Percentiles rank a stretch among this genome's conserved stretches.
Evolutionary conservation across 2,888 invertebrate genomes (phyloP).

Genomic region (Aproaerema taeniolella): DNA sequence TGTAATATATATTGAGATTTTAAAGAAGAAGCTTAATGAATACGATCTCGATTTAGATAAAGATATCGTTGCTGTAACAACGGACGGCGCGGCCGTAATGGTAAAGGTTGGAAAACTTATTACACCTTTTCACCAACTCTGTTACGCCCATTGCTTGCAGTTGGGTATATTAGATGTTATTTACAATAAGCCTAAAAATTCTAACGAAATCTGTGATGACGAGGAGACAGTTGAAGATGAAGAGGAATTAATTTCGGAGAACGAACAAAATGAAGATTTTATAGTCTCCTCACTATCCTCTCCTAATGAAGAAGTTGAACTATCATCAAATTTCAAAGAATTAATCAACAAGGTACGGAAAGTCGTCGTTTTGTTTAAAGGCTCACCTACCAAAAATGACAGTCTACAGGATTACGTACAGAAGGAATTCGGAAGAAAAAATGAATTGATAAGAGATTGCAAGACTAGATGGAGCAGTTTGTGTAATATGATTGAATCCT

Average conservation of each 20-base stretch:
- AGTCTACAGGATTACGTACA: background rate
- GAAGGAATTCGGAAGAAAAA: no score
- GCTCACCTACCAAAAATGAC: background rate
- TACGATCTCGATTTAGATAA: slow-evolving; percentile 19
- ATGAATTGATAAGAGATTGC: no score
- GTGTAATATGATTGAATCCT: no score
- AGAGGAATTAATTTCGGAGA: no score
- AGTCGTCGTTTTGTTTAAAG: background rate
- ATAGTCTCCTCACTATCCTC: no score
- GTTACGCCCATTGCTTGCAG: slow-evolving; percentile 23
- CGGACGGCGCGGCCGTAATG: slow-evolving; percentile 31
- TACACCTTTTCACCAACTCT: slow-evolving; percentile 19
- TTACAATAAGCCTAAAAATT: slow-evolving; percentile 21
- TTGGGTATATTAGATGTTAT: slow-evolving; percentile 22
- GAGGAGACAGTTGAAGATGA: no score
- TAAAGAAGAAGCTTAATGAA: background rate
- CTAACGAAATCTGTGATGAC: no score
- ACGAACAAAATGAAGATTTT: no score
- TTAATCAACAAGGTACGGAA: background rate
- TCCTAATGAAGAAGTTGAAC: no score
- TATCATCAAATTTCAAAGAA: no score
- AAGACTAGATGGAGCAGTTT: no score
- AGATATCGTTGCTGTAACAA: slow-evolving; percentile 27
- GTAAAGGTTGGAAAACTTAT: slow-evolving; percentile 26
- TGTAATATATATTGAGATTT: background rate